phyloP scores from a whole-genome alignment of 2,113 vertebrate genomes.

The Solea senegalensis region DNA sequence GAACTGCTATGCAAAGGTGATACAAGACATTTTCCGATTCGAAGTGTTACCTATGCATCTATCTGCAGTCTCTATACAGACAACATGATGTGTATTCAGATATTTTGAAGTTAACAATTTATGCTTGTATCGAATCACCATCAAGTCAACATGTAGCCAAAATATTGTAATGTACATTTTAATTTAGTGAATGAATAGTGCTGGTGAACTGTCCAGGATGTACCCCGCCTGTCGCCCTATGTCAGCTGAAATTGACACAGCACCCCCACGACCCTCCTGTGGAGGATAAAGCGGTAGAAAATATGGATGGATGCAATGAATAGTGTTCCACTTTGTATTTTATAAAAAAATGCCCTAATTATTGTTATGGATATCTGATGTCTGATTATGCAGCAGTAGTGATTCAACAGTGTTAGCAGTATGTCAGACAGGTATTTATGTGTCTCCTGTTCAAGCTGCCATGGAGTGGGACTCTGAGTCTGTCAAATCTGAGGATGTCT shows the following conservation, averaged over 20 bases:
- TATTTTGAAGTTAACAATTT: neutral
- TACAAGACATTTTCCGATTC: too few relatives aligned
- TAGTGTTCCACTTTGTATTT: neutral
- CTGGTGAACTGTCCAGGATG: neutral
- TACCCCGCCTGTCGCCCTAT: too few relatives aligned
- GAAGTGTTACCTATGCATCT: too few relatives aligned
- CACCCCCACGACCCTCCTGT: too few relatives aligned
- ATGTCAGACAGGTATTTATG: neutral
- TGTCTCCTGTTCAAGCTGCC: constrained; percentile 75
- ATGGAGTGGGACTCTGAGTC: constrained; percentile 90
- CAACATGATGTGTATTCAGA: neutral
- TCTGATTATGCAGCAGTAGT: neutral
- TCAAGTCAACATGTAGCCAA: neutral
- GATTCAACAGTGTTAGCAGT: neutral
- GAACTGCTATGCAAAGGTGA: too few relatives aligned
- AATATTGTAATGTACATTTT: neutral
- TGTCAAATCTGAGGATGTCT: constrained; percentile 74
- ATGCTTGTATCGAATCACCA: neutral
- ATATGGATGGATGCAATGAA: too few relatives aligned
- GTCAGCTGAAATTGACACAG: too few relatives aligned
- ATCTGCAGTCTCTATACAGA: too few relatives aligned
- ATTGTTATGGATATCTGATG: neutral
- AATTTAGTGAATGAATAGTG: neutral
- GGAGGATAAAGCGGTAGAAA: too few relatives aligned
- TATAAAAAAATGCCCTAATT: neutral